These are phyloP conservation scores for Morelia viridis DNA, from an alignment of 2,797 vertebrate genomes.

Conservation along the genomic window DNA sequence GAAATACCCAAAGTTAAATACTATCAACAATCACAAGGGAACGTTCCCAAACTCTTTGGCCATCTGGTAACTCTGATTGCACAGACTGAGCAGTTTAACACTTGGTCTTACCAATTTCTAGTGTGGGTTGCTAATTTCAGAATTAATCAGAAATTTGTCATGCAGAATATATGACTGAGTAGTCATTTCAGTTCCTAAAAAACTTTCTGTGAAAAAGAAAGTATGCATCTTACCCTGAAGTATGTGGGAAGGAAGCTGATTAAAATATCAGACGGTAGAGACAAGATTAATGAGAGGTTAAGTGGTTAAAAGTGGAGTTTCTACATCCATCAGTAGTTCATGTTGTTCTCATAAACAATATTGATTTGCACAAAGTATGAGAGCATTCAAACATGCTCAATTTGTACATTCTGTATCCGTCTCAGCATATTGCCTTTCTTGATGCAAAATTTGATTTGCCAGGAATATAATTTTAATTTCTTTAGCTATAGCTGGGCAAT, in stretches of 20 bases:
- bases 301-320: background rate
- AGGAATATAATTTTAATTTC: background rate
- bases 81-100: background rate
- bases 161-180: background rate
- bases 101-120: background rate
- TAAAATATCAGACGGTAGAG: background rate
- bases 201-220: background rate
- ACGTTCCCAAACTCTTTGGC: background rate
- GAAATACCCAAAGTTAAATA: background rate
- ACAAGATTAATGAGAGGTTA: background rate
- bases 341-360: background rate
- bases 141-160: conserved; percentile 5
- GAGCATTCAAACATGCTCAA: background rate
- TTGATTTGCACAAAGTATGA: background rate
- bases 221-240: background rate
- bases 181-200: background rate
- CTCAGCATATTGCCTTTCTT: background rate
- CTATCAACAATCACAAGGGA: background rate
- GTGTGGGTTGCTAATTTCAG: background rate
- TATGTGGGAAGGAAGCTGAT: background rate
- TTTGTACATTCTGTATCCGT: background rate
- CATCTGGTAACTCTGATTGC: background rate
- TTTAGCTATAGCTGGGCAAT: background rate
- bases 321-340: background rate
- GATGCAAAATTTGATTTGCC: background rate